Percentiles rank a stretch among this genome's conserved stretches.
Conservation (phyloP, 2,888 invertebrate species). For the Xestia c-nigrum region DNA sequence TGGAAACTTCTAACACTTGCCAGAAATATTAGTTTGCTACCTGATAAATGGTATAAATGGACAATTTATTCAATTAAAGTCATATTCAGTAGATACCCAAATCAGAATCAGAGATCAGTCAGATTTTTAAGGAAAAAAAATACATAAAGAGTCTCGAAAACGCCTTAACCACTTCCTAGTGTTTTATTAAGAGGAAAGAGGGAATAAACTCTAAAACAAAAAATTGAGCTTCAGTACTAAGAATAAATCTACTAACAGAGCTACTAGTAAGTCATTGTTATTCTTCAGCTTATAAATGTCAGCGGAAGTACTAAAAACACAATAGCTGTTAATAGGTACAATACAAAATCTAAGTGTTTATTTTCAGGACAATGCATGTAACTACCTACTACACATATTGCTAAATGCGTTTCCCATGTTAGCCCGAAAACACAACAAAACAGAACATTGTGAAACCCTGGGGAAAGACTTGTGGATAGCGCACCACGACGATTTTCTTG, state of each 20-base stretch:
- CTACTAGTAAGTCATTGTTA: background rate
- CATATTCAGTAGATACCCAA: background rate
- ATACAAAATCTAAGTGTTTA: background rate
- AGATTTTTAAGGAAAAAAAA: background rate
- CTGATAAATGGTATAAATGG: too few species aligned
- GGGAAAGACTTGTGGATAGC: background rate
- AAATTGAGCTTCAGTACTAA: background rate
- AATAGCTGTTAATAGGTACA: background rate
- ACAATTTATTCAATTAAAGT: background rate
- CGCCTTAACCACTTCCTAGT: background rate
- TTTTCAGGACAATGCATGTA: background rate
- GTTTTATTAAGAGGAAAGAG: background rate
- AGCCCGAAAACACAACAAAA: background rate
- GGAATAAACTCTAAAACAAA: background rate
- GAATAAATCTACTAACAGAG: background rate
- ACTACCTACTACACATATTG: background rate
- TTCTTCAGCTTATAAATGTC: background rate
- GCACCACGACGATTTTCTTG: constrained; percentile 17
- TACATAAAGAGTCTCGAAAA: background rate
- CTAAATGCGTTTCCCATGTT: constrained; percentile 12
- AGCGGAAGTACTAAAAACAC: background rate
- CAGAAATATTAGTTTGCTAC: background rate
- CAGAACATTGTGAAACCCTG: constrained; percentile 9
- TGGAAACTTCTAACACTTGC: background rate
- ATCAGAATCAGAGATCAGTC: too few species aligned